These are phyloP conservation scores for Sclerurus mexicanus DNA, from an alignment of 2,113 vertebrate genomes.

Conservation along the genomic window DNA sequence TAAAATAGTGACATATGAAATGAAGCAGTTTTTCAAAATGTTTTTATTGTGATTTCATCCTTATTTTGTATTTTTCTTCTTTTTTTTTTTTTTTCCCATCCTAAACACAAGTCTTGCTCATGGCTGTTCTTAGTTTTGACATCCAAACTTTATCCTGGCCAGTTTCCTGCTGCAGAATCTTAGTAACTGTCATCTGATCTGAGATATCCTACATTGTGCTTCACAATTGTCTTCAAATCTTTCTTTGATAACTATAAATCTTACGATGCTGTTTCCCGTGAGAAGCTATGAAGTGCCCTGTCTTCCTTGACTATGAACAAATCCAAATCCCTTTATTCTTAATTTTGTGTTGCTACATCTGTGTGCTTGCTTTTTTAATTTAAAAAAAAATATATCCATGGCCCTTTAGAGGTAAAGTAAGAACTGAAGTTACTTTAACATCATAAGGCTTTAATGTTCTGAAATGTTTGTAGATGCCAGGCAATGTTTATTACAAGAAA, in stretches of 20 bases:
- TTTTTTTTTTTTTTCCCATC: not conserved
- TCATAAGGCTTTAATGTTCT: not conserved
- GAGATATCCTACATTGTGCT: not conserved
- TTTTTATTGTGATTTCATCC: not conserved
- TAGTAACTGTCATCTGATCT: not conserved
- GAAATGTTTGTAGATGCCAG: not conserved
- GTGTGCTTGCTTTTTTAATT: not conserved
- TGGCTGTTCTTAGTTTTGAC: not conserved
- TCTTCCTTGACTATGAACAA: not conserved
- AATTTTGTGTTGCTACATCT: not conserved
- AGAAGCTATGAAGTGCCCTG: not conserved
- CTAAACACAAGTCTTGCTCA: not conserved
- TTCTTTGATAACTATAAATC: not conserved
- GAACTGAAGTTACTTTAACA: not conserved
- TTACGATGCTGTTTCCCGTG: not conserved
- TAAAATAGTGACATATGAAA: not conserved
- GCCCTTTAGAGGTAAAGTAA: not conserved
- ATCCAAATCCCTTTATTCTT: not conserved
- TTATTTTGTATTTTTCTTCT: not conserved
- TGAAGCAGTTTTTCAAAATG: not conserved
- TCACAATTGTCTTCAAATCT: not conserved
- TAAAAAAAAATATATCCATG: not conserved
- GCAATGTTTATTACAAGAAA: not conserved
- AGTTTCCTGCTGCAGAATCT: not conserved
- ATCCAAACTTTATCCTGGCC: not conserved